These are phyloP conservation scores for Globodera ellingtonae DNA, from an alignment of 1,140 invertebrate genomes.

Conservation along the genomic window DNA sequence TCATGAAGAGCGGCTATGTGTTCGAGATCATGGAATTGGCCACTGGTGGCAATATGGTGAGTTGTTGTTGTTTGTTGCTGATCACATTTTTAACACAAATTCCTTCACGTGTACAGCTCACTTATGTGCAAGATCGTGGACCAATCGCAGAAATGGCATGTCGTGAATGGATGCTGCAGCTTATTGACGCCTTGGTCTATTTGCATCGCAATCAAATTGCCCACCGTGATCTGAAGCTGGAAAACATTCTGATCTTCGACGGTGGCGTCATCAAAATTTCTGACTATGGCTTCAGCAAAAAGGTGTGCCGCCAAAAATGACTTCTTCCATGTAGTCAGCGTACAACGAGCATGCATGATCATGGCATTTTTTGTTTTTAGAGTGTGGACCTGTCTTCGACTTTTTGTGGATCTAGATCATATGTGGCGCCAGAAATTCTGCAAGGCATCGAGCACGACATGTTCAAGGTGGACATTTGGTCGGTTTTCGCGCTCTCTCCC, in stretches of 20 bases:
- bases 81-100: not conserved
- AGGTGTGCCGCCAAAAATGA: not conserved
- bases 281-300: slow-evolving; percentile 74
- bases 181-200: slow-evolving; percentile 71
- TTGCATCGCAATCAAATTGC: slow-evolving; percentile 71
- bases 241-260: slow-evolving; percentile 72
- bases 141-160: slow-evolving; percentile 22
- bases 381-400: slow-evolving; percentile 35
- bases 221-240: slow-evolving; percentile 75
- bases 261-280: slow-evolving; percentile 70
- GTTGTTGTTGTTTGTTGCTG: not conserved
- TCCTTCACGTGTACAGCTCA: slow-evolving; percentile 12
- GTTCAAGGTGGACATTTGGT: slow-evolving; percentile 53
- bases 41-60: slow-evolving; percentile 32
- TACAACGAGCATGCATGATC: not conserved
- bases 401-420: slow-evolving; percentile 73
- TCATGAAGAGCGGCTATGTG: slow-evolving; percentile 22
- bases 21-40: slow-evolving; percentile 39
- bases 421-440: slow-evolving; percentile 75
- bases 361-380: slow-evolving; percentile 11
- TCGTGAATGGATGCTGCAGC: slow-evolving; percentile 64
- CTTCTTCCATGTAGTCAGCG: too few species aligned
- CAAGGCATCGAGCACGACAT: slow-evolving; percentile 32
- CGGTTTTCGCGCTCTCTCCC: not conserved
- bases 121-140: slow-evolving; percentile 37